Base-by-base conservation (phyloP, 1,140 invertebrate species). In the Chelonus insularis region DNA sequence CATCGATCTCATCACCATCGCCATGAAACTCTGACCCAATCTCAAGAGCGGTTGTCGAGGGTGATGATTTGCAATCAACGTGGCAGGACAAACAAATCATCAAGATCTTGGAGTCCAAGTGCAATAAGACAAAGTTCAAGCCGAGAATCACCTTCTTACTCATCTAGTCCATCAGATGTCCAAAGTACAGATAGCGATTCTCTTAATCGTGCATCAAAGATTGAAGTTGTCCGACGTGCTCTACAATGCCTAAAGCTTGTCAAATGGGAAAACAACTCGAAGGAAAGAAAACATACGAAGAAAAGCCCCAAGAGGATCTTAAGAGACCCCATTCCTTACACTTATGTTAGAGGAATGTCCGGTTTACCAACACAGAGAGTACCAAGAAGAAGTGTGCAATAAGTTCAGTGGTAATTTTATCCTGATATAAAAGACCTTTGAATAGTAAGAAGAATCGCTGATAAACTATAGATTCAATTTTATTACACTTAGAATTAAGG, bases 291-390 rank as follows among this genome's bases (percentile, higher is more conserved):
- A 52, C 68, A 72, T 52, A 62, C 62, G n/a, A 80, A 79, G 57
- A 80, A 89, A 66, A 87, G 86, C 48, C 87, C 86, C 0, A 88
- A 88, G 67, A 83, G 86, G 39, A 91, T 92, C 34, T 79, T 92
- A 1, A 79, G 91, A 18, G 84, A 88, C 18, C 90, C 90, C 0
- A 86, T 91, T 0, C 86, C 88, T 0, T 92, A 92, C 73, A 91
- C 87, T 1, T 92, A 92, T 72, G 86, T 92, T 1, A 85, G 86
- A 60, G 91, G 91, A 37, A 82, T 91, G 47, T 92, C 90, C 1
- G 91, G 91, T 1, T 76, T 92, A 12, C 90, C 90, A 1, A 92
- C 90, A 1, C 89, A 91, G 71, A 82, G 90, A 68, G 88, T 92
- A 2, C 89, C 90, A 0, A 82, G 86, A 47, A 85, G n/a, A n/a